Conservation (phyloP, 2,113 vertebrate species). For the Nannospalax galili region DNA sequence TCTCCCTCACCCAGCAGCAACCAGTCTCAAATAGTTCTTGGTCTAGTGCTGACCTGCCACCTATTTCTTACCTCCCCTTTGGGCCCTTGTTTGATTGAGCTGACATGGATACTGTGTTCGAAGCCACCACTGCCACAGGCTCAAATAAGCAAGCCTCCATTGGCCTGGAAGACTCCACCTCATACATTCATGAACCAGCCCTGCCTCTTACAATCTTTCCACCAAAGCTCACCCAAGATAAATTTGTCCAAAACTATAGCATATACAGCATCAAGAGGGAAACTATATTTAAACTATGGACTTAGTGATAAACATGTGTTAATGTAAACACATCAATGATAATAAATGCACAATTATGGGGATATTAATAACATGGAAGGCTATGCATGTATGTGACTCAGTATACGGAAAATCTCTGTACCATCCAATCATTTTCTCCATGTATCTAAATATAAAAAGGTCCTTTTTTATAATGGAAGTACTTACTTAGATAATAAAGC, state of each 20-base stretch:
- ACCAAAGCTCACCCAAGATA: too few relatives aligned
- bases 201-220: too few relatives aligned
- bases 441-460: neutral
- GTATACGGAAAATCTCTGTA: neutral
- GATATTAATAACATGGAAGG: neutral
- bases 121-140: too few relatives aligned
- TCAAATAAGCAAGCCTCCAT: too few relatives aligned
- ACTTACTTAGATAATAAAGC: constrained; percentile 11
- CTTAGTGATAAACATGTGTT: neutral
- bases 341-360: neutral
- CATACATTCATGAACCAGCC: too few relatives aligned
- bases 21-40: too few relatives aligned
- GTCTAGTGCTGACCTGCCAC: too few relatives aligned
- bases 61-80: too few relatives aligned
- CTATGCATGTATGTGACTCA: neutral
- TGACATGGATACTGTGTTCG: too few relatives aligned
- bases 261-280: neutral
- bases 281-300: neutral
- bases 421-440: neutral
- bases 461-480: neutral
- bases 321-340: neutral
- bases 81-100: too few relatives aligned
- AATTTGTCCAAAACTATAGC: neutral
- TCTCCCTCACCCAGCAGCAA: too few relatives aligned
- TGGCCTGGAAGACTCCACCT: too few relatives aligned